Evolutionary conservation across 2,888 invertebrate genomes (phyloP).

Genomic region (Villa cingulata): DNA sequence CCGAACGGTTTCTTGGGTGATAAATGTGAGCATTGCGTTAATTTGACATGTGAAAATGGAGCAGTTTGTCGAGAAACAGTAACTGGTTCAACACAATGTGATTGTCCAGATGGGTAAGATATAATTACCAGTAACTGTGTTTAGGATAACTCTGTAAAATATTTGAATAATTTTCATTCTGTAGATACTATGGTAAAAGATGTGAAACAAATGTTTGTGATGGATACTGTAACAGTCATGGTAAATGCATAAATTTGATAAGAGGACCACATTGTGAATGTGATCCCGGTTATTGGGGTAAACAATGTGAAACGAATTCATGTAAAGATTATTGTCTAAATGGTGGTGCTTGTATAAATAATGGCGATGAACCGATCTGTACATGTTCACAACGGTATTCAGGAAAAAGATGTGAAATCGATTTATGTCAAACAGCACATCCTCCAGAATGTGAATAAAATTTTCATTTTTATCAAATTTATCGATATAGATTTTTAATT

Average conservation of each 20-base stretch:
- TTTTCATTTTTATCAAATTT: neutral
- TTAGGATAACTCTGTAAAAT: too few relatives aligned
- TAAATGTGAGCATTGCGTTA: slow-evolving; percentile 45
- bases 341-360: slow-evolving; percentile 34
- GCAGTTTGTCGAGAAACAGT: slow-evolving; percentile 42
- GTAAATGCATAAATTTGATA: slow-evolving; percentile 31
- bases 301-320: slow-evolving; percentile 43
- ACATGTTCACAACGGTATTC: slow-evolving; percentile 35
- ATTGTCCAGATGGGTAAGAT: slow-evolving; percentile 41
- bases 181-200: slow-evolving; percentile 38
- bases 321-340: slow-evolving; percentile 45
- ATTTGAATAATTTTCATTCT: neutral
- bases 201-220: slow-evolving; percentile 48
- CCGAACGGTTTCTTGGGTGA: slow-evolving; percentile 39
- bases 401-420: slow-evolving; percentile 41
- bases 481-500: neutral
- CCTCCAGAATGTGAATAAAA: slow-evolving; percentile 27
- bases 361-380: slow-evolving; percentile 28
- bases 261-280: slow-evolving; percentile 32
- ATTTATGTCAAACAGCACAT: slow-evolving; percentile 36
- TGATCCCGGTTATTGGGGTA: slow-evolving; percentile 28
- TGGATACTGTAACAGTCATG: slow-evolving; percentile 43
- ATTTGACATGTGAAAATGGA: slow-evolving; percentile 45
- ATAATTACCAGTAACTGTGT: neutral
- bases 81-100: slow-evolving; percentile 38